phyloP scores from a whole-genome alignment of 2,888 invertebrate genomes.

The Cataglyphis livida region DNA sequence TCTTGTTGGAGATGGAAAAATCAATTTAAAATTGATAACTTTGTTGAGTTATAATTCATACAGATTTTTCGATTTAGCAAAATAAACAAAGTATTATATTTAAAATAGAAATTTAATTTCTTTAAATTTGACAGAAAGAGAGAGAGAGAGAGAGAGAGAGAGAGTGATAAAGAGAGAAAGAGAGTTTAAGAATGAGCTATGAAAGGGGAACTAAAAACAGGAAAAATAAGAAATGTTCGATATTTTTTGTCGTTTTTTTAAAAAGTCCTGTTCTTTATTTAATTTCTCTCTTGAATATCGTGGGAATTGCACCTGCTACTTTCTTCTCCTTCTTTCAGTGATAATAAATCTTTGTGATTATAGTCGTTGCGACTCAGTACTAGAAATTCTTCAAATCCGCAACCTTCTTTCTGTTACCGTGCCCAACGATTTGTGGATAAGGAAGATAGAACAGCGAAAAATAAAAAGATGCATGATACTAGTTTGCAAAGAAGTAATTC shows the following conservation, averaged over 20 bases:
- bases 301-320: constrained; percentile 33
- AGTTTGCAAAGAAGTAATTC: constrained; percentile 20
- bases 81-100: not conserved
- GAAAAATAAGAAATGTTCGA: constrained; percentile 8
- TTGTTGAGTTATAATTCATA: not conserved
- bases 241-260: constrained; percentile 17
- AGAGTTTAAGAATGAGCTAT: constrained; percentile 3
- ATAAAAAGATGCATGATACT: constrained; percentile 3
- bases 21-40: not conserved
- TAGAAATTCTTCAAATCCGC: constrained; percentile 41
- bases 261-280: constrained; percentile 32
- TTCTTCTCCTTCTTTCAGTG: constrained; percentile 30
- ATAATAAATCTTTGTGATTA: constrained; percentile 46
- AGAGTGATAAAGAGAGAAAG: too few species aligned
- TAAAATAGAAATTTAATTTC: constrained; percentile 4
- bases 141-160: not conserved
- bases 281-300: constrained; percentile 42
- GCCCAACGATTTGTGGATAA: constrained; percentile 22
- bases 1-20: not conserved
- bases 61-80: not conserved
- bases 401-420: constrained; percentile 25
- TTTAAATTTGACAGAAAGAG: not conserved
- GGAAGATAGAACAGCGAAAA: constrained; percentile 8
- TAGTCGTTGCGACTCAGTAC: constrained; percentile 35
- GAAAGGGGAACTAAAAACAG: constrained; percentile 26